Evolutionary conservation across 2,113 vertebrate species (phyloP).

Genomic region (Scomber japonicus): DNA sequence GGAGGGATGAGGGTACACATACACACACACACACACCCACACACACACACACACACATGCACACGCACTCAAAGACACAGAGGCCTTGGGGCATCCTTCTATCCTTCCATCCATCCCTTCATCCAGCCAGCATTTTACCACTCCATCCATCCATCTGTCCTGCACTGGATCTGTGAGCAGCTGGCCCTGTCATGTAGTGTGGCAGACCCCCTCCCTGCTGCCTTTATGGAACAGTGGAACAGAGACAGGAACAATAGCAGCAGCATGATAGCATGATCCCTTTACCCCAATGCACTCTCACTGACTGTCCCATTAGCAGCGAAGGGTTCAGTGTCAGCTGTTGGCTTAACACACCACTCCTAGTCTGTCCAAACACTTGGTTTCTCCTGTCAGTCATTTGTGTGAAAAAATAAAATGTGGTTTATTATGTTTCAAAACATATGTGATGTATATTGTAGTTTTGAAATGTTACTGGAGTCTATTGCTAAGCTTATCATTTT

Average conservation of each 20-base stretch:
- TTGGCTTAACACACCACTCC: slow-evolving; percentile 28
- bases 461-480: neutral
- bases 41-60: slow-evolving; percentile 26
- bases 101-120: slow-evolving; percentile 27
- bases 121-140: slow-evolving; percentile 29
- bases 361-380: slow-evolving; percentile 23
- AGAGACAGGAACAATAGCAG: slow-evolving; percentile 69
- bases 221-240: slow-evolving; percentile 43
- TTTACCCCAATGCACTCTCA: slow-evolving; percentile 54
- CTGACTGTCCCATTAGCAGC: slow-evolving; percentile 57
- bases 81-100: slow-evolving; percentile 40
- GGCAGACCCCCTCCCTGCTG: slow-evolving; percentile 15
- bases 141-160: slow-evolving; percentile 52
- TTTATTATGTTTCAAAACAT: neutral
- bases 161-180: slow-evolving; percentile 68
- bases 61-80: slow-evolving; percentile 22
- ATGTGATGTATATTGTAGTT: neutral
- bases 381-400: slow-evolving; percentile 21
- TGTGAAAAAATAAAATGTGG: neutral
- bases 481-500: neutral
- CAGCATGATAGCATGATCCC: slow-evolving; percentile 66
- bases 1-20: neutral
- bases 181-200: slow-evolving; percentile 74
- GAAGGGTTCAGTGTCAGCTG: slow-evolving; percentile 55
- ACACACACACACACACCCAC: slow-evolving; percentile 21